Percentiles rank a stretch among this genome's conserved stretches.
These are phyloP conservation scores for Listronotus bonariensis DNA, from an alignment of 1,140 invertebrate genomes.

Conservation along the genomic window DNA sequence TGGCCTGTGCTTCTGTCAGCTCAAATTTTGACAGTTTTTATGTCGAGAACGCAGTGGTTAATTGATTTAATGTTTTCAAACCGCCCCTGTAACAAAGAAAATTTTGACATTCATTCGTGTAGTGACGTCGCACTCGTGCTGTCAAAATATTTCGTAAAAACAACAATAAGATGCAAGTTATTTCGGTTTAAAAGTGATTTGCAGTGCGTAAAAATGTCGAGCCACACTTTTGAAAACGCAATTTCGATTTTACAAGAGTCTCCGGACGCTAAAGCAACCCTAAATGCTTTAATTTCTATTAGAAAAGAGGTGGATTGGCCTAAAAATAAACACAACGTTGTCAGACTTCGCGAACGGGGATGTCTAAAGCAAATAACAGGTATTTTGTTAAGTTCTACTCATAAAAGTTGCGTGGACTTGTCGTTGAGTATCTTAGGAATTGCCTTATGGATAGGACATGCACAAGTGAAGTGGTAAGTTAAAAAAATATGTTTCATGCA, in stretches of 20 bases:
- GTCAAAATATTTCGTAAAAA: background rate
- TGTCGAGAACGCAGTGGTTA: too few species aligned
- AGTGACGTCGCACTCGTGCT: too few species aligned
- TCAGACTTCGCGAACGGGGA: conserved; percentile 38
- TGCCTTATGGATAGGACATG: conserved; percentile 60
- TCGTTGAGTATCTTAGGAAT: conserved; percentile 64
- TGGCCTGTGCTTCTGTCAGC: too few species aligned
- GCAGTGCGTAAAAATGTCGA: background rate
- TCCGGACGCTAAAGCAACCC: background rate
- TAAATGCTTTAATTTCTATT: conserved; percentile 45
- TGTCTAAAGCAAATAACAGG: conserved; percentile 44
- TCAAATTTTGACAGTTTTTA: too few species aligned
- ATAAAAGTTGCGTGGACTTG: conserved; percentile 58
- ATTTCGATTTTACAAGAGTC: conserved; percentile 14
- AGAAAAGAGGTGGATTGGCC: conserved; percentile 49
- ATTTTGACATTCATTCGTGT: too few species aligned
- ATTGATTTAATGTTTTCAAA: too few species aligned
- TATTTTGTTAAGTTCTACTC: conserved; percentile 55
- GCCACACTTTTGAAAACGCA: conserved; percentile 10
- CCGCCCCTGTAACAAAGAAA: too few species aligned
- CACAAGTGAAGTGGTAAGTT: conserved; percentile 46
- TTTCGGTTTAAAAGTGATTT: background rate
- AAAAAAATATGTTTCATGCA: background rate
- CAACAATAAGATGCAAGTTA: background rate
- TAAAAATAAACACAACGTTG: conserved; percentile 42